These are phyloP conservation scores for Lydus trimaculatus DNA, from an alignment of 2,888 invertebrate species.

Conservation along the genomic window DNA sequence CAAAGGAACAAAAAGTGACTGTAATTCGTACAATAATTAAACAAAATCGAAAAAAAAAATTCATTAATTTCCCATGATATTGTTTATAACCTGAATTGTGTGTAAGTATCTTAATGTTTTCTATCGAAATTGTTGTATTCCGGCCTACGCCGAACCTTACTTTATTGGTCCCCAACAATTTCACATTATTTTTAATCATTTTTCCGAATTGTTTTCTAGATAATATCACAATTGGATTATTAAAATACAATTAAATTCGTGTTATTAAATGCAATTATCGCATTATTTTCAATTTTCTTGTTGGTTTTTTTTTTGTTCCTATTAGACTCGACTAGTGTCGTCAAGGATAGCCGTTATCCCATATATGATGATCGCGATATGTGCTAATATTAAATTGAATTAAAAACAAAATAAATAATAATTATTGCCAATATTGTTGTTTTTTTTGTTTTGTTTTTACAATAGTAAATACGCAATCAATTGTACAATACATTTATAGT, in stretches of 20 bases:
- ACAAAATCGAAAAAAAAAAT: conserved; percentile 21
- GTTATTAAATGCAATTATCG: neutral
- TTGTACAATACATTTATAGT: neutral
- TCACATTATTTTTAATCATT: neutral
- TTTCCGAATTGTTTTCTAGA: neutral
- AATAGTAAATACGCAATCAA: neutral
- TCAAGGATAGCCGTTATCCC: neutral
- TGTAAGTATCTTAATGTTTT: conserved; percentile 12
- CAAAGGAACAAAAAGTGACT: neutral
- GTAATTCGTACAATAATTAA: neutral
- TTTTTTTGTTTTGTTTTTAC: neutral
- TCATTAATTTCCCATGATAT: conserved; percentile 34
- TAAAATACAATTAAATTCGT: neutral
- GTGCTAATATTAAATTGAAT: neutral
- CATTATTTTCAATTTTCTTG: neutral
- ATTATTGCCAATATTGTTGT: neutral
- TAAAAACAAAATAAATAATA: neutral
- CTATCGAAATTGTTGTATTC: neutral
- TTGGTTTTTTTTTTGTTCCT: neutral
- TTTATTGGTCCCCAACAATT: neutral
- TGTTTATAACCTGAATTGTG: conserved; percentile 35
- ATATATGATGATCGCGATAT: neutral
- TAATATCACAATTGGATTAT: neutral
- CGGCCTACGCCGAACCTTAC: neutral
- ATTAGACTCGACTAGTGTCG: neutral